phyloP scores from a whole-genome alignment of 2,113 vertebrate species.

The Platysteira castanea region DNA sequence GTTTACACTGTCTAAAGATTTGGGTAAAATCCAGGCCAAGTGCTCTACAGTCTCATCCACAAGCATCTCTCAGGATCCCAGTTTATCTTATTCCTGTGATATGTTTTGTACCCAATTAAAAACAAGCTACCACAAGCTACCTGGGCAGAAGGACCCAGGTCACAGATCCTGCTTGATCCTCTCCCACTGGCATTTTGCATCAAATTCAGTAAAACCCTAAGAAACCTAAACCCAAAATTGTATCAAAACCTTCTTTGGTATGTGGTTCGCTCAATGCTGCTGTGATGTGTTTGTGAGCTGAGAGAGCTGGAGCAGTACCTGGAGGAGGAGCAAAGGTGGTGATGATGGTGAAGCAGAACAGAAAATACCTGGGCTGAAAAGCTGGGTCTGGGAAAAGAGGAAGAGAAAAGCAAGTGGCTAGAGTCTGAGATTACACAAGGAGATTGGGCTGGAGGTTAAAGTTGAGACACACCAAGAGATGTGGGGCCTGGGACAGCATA shows the following conservation, averaged over 20 bases:
- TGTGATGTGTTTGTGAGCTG: background rate
- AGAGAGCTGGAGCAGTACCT: background rate
- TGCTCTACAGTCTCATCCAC: background rate
- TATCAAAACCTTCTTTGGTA: background rate
- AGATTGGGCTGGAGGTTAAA: background rate
- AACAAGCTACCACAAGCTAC: background rate
- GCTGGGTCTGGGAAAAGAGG: background rate
- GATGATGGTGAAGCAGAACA: background rate
- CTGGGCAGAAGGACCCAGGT: background rate
- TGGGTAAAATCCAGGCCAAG: background rate
- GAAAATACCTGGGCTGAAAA: background rate
- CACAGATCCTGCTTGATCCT: background rate
- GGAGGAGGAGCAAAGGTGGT: background rate
- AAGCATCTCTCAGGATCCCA: background rate
- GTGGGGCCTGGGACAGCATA: background rate
- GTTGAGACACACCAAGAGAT: background rate
- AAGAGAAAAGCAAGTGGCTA: background rate
- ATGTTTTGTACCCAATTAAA: background rate
- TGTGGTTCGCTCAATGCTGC: background rate
- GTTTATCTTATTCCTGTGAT: background rate
- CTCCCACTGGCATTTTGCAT: background rate
- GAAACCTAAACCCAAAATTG: background rate
- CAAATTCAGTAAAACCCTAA: background rate
- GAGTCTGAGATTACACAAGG: background rate
- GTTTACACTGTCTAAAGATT: background rate